Percentiles rank a stretch among this genome's conserved stretches.
phyloP scores from a whole-genome alignment of 2,888 invertebrate genomes.

The Halocaridina rubra region DNA sequence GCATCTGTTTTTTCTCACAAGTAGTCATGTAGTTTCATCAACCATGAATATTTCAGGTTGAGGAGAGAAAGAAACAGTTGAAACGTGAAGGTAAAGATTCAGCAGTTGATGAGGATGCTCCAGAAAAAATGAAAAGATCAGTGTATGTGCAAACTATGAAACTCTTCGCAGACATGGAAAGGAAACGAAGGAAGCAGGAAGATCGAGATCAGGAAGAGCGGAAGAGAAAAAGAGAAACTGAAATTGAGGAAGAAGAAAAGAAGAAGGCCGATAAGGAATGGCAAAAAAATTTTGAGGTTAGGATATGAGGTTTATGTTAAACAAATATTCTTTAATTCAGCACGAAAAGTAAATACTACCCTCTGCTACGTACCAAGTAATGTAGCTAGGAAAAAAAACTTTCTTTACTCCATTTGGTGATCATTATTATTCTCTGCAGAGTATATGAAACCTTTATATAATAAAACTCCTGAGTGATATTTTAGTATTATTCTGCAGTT shows the following conservation, averaged over 20 bases:
- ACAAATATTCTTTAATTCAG: no score
- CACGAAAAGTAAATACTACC: no score
- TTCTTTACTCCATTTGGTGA: no score
- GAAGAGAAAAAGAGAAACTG: slow-evolving; percentile 92
- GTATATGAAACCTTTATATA: no score
- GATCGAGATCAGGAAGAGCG: slow-evolving; percentile 83
- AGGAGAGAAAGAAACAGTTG: slow-evolving; percentile 92
- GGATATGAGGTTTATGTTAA: slow-evolving; percentile 37
- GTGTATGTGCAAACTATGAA: slow-evolving; percentile 99
- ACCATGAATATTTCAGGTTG: slow-evolving; percentile 83
- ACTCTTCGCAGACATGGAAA: slow-evolving; percentile 94
- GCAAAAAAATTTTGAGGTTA: slow-evolving; percentile 97
- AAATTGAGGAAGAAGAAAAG: slow-evolving; percentile 92
- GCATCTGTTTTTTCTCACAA: no score
- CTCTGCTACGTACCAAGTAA: no score
- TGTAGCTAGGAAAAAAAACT: no score
- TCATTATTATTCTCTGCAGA: no score
- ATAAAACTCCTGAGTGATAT: no score
- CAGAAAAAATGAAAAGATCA: slow-evolving; percentile 79
- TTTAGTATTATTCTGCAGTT: no score
- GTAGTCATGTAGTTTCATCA: no score
- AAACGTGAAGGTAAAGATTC: slow-evolving; percentile 81
- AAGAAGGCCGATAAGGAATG: slow-evolving; percentile 92
- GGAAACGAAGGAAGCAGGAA: slow-evolving; percentile 87
- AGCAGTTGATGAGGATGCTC: slow-evolving; percentile 79